A percentile compares a stretch with the other conserved stretches of the same genome.
These are phyloP conservation scores for Nezara viridula DNA, from an alignment of 2,888 invertebrate species.

Conservation along the genomic window DNA sequence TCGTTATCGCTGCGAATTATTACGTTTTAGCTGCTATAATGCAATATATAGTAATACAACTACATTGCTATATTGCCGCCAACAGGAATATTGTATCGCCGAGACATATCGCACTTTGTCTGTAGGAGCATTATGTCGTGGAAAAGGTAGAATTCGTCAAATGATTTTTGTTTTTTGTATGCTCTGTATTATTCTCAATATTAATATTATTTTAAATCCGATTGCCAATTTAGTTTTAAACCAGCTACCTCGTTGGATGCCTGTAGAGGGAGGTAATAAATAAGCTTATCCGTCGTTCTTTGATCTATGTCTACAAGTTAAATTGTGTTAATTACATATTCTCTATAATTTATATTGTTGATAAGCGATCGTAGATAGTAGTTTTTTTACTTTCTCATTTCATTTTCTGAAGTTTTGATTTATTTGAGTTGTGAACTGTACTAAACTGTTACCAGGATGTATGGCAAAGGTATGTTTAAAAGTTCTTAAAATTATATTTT, in stretches of 20 bases:
- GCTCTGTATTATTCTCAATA: too few relatives aligned
- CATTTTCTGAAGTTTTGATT: background rate
- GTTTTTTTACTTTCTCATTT: background rate
- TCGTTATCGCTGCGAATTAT: too few relatives aligned
- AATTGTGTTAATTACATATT: background rate
- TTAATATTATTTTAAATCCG: too few relatives aligned
- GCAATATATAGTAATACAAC: too few relatives aligned
- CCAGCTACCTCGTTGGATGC: background rate
- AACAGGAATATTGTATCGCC: too few relatives aligned
- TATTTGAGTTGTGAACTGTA: background rate
- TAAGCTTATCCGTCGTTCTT: background rate
- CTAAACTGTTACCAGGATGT: conserved; percentile 24
- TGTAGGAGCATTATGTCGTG: too few relatives aligned
- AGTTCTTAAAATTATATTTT: background rate
- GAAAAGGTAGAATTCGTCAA: too few relatives aligned
- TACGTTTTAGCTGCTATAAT: too few relatives aligned
- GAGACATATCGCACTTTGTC: too few relatives aligned
- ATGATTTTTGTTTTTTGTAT: too few relatives aligned
- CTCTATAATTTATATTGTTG: background rate
- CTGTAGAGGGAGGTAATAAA: background rate
- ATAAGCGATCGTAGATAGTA: background rate
- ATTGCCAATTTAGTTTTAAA: too few relatives aligned
- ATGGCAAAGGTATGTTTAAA: conserved; percentile 54
- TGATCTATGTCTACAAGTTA: background rate
- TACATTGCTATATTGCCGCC: too few relatives aligned